Base-by-base conservation (phyloP, 1,140 invertebrate genomes). In the Pachypsylla venusta region DNA sequence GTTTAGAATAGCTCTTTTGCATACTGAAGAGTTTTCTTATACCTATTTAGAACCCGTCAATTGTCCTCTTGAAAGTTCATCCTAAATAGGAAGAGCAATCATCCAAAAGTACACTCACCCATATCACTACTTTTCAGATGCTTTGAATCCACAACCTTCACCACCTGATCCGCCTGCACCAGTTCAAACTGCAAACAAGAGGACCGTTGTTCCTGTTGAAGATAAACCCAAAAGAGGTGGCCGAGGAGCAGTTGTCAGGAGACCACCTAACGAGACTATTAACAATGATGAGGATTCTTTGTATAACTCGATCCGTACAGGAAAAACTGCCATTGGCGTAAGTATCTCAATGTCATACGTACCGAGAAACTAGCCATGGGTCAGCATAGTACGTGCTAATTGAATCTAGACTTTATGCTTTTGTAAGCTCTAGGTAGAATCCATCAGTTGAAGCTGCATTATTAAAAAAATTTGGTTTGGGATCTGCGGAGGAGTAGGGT, bases 271-370 rank as follows among this genome's bases (percentile, higher is more conserved):
- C 0, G 77, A 79, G 53, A 70, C 70, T 30, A 67, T 76, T 12
- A 66, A 71, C 59, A 81, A 81, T 64, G 89, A 92, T 73, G 89
- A 92, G 66, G 80, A 81, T 67, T 86, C 83, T 67, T 76, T 92
- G 5, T 93, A 91, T 70, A 84, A 80, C 64, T 81, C 88, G 27
- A 82, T 93, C 48, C 78, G 81, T 58, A 85, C 83, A 65, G 89
- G 88, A 48, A 83, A 85, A 65, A 78, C 80, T 48, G 80, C 85
- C 2, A 77, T 93, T 19, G 85, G 84, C 65, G 84, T 84, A 75
- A 72, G 74, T 73, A 53, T 27, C 60, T 59, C 40, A 61, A 59
- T 57, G 53, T 61, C 60, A 53, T 62, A 27, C 22, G 39, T 60
- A 20, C 39, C 62, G 30, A 42, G 20, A 48, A 22, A 24, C 30